phyloP scores from a whole-genome alignment of 2,113 vertebrate species.

The Dasyornis broadbenti region DNA sequence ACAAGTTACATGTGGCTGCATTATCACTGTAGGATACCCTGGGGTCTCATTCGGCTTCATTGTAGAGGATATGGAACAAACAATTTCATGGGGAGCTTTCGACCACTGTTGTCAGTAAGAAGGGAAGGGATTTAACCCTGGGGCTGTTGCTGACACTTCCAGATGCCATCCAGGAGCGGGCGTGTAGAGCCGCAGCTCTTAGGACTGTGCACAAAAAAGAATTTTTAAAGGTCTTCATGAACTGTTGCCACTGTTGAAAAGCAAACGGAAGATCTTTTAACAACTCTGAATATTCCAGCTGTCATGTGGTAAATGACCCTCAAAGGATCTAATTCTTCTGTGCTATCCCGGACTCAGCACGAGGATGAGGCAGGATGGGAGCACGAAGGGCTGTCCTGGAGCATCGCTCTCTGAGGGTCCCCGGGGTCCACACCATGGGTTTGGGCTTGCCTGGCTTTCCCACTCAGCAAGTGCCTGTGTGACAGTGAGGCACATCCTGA shows the following conservation, averaged over 20 bases:
- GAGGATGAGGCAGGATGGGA: background rate
- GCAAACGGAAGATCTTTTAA: background rate
- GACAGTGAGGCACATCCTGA: background rate
- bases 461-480: background rate
- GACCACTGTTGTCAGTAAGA: background rate
- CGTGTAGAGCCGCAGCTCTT: background rate
- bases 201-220: background rate
- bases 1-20: conserved; percentile 19
- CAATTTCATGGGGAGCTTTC: conserved; percentile 28
- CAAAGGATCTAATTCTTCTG: background rate
- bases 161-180: background rate
- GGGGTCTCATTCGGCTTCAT: background rate
- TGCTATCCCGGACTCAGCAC: background rate
- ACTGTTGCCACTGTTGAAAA: background rate
- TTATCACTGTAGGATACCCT: conserved; percentile 22
- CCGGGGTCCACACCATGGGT: background rate
- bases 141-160: background rate
- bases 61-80: background rate
- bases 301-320: background rate
- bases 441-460: background rate
- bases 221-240: background rate
- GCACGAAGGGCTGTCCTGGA: background rate
- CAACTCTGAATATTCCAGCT: background rate
- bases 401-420: background rate
- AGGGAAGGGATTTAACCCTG: background rate